phyloP scores from a whole-genome alignment of 2,797 vertebrate species.

The Aeoliscus strigatus region DNA sequence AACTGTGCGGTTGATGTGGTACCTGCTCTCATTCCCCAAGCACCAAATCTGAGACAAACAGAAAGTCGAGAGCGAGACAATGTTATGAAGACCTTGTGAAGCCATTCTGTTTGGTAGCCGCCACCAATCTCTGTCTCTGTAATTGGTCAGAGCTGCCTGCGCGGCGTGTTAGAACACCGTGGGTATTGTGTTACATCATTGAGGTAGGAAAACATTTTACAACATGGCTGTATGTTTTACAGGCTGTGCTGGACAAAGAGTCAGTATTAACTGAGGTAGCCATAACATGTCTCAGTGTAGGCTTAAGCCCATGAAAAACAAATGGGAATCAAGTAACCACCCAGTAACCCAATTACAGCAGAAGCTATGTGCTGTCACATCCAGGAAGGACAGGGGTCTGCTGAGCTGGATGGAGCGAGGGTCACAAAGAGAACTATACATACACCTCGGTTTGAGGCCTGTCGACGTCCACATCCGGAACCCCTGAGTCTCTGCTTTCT shows the following conservation, averaged over 20 bases:
- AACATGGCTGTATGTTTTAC: slow-evolving; percentile 32
- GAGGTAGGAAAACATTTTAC: slow-evolving; percentile 41
- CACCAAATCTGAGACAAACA: slow-evolving; percentile 86
- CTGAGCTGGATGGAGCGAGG: slow-evolving; percentile 24
- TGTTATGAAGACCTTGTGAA: slow-evolving; percentile 15
- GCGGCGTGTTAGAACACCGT: slow-evolving; percentile 9
- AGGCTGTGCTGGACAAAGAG: slow-evolving; percentile 26
- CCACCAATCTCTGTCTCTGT: slow-evolving; percentile 9
- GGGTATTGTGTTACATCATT: slow-evolving; percentile 43
- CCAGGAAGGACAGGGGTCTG: slow-evolving; percentile 24
- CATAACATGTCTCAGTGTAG: slow-evolving; percentile 53
- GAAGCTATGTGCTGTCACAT: slow-evolving; percentile 37
- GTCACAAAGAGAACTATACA: slow-evolving; percentile 41
- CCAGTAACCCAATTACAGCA: slow-evolving; percentile 53
- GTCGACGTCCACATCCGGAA: slow-evolving; percentile 38
- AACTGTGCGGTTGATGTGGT: slow-evolving; percentile 93
- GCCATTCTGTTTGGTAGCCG: slow-evolving; percentile 22
- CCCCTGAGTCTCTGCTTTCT: slow-evolving; percentile 26
- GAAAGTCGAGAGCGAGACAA: slow-evolving; percentile 13
- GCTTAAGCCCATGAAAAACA: slow-evolving; percentile 53
- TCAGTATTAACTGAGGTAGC: slow-evolving; percentile 46
- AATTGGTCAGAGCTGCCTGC: slow-evolving; percentile 17
- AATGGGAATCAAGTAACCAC: slow-evolving; percentile 47
- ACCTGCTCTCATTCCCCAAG: slow-evolving; percentile 93
- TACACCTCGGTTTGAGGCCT: slow-evolving; percentile 36